phyloP scores from a whole-genome alignment of 2,797 vertebrate genomes.

The Microctenopoma stevenorrisi region DNA sequence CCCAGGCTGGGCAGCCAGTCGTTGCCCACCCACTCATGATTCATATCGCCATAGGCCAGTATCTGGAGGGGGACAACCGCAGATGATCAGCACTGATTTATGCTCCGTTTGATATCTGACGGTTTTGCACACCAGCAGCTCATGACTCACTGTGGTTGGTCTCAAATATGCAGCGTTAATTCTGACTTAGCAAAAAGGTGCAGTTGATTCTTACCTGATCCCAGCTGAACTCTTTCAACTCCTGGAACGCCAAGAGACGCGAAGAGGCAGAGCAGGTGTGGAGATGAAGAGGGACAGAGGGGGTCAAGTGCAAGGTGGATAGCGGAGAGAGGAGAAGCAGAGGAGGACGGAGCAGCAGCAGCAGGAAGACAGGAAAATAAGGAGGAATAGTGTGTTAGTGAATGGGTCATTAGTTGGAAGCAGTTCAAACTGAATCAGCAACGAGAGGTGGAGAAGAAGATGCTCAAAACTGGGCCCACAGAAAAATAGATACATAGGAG shows the following conservation, averaged over 20 bases:
- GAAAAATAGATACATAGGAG: constrained; percentile 57
- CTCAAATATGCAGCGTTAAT: constrained; percentile 23
- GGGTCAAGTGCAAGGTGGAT: constrained; percentile 65
- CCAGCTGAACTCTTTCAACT: constrained; percentile 97
- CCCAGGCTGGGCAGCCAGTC: constrained; percentile 95
- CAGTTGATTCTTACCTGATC: constrained; percentile 87
- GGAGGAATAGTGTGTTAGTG: constrained; percentile 86
- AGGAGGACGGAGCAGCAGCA: constrained; percentile 51
- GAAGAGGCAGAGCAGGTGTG: constrained; percentile 47
- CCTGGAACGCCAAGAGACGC: constrained; percentile 78
- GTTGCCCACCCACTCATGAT: constrained; percentile 95
- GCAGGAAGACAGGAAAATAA: constrained; percentile 77
- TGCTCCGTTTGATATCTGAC: constrained; percentile 31
- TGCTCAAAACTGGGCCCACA: constrained; percentile 80
- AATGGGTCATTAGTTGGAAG: constrained; percentile 86
- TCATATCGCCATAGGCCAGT: constrained; percentile 94
- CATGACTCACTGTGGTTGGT: constrained; percentile 48
- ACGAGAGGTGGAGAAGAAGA: constrained; percentile 81
- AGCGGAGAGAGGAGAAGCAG: constrained; percentile 69
- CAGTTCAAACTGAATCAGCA: constrained; percentile 85
- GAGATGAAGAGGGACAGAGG: constrained; percentile 63
- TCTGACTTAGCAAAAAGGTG: constrained; percentile 8
- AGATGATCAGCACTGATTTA: constrained; percentile 57
- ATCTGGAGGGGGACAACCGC: constrained; percentile 80
- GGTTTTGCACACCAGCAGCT: constrained; percentile 20